Base-by-base conservation (phyloP, 1,140 invertebrate genomes). In the Galendromus occidentalis region DNA sequence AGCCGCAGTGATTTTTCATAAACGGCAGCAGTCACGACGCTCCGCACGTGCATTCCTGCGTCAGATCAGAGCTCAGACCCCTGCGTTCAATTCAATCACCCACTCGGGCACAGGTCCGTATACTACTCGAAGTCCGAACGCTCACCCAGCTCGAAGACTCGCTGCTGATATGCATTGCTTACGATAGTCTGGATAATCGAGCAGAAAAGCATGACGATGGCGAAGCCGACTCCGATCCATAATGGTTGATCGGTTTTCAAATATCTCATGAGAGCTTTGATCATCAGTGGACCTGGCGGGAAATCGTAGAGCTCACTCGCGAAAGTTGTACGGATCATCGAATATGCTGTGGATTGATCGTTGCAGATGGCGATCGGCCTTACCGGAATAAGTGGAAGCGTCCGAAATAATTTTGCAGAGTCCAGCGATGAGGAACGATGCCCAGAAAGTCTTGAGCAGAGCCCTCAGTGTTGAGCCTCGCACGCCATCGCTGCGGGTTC, bases 381-480 rank as follows among this genome's bases (percentile, higher is more conserved):
- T 92, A 72, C 87, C 91, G 22, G 85, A 79, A 77, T 97, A 97
- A 66, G 85, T 86, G 65, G 95, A 75, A 7, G 86, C 68, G 78
- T 95, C 92, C 72, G 90, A 85, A 17, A 85, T 73, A 0, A 92
- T 71, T 76, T 93, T 91, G 42, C 79, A 72, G 82, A 85, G 70
- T 1, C 85, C 79, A n/a, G 88, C 88, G 72, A 91, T 85, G 2
- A 89, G 64, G 72, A 93, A 89, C 44, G 86, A 83, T 2, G 83
- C 80, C 42, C 89, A 88, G 74, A 91, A 92, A 2, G 88, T 85
- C 66, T 74, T 74, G 45, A 79, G 25, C 22, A 84, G 28, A 7
- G 67, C 42, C 1, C 17, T 4, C 4, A 20, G 14, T 4, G 45
- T 47, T 5, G 45, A 47, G 4, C 45, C 45, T 47, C 14, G 4